Conservation (phyloP, 2,888 invertebrate species). For the Eupsilia transversa region DNA sequence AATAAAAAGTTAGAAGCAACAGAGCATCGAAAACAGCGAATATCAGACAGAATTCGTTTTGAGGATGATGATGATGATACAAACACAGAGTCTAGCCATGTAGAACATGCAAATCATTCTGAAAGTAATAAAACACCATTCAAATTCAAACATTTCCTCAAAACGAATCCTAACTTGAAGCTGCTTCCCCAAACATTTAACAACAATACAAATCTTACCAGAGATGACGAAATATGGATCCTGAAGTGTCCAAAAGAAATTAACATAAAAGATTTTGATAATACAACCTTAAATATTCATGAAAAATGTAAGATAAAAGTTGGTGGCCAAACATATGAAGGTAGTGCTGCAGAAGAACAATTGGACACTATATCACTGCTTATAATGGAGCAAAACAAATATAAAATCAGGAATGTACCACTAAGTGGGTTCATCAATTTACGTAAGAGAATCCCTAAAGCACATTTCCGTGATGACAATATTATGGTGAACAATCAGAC, state of each 20-base stretch:
- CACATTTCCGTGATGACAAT: constrained; percentile 75
- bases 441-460: constrained; percentile 81
- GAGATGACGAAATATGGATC: constrained; percentile 82
- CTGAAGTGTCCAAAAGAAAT: constrained; percentile 79
- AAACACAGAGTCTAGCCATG: constrained; percentile 16
- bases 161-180: constrained; percentile 70
- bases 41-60: constrained; percentile 80
- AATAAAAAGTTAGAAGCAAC: constrained; percentile 16
- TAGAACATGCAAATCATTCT: constrained; percentile 14
- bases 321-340: constrained; percentile 78
- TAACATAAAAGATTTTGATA: constrained; percentile 71
- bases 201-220: constrained; percentile 64
- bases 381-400: constrained; percentile 63
- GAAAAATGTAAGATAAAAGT: constrained; percentile 81
- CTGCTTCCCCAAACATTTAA: constrained; percentile 56
- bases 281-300: constrained; percentile 71
- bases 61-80: constrained; percentile 75
- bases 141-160: constrained; percentile 73
- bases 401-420: constrained; percentile 71
- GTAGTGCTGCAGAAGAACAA: constrained; percentile 67
- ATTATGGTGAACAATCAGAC: constrained; percentile 73
- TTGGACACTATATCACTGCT: constrained; percentile 67
- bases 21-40: constrained; percentile 59
- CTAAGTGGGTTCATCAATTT: constrained; percentile 74
- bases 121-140: constrained; percentile 49